Percentiles rank a stretch among this genome's conserved stretches.
Conservation (phyloP, 2,888 invertebrate species). For the Sarcophaga variegata region DNA sequence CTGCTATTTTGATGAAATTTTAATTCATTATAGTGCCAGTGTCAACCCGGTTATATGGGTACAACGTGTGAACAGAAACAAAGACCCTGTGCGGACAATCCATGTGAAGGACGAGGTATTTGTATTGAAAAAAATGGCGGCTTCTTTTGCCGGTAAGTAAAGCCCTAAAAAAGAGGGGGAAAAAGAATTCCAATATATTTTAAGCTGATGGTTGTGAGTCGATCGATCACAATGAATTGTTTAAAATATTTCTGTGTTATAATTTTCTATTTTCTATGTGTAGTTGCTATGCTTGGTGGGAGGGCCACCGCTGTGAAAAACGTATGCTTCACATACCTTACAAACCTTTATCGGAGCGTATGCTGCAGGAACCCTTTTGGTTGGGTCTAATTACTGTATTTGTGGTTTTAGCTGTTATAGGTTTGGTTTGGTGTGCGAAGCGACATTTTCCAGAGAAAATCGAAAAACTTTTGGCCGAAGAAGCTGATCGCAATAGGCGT, state of each 20-base stretch:
- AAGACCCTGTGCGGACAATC: slow-evolving; percentile 87
- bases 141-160: slow-evolving; percentile 85
- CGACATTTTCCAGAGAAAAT: slow-evolving; percentile 93
- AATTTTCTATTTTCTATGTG: slow-evolving; percentile 46
- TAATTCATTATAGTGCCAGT: slow-evolving; percentile 83
- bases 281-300: slow-evolving; percentile 89
- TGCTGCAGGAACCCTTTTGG: slow-evolving; percentile 95
- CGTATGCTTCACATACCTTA: slow-evolving; percentile 87
- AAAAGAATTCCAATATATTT: not conserved
- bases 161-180: not conserved
- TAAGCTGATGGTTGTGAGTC: slow-evolving; percentile 3
- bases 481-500: slow-evolving; percentile 88
- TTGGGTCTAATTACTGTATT: slow-evolving; percentile 92
- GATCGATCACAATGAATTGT: slow-evolving; percentile 4
- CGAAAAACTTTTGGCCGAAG: slow-evolving; percentile 91
- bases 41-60: slow-evolving; percentile 87
- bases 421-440: slow-evolving; percentile 92
- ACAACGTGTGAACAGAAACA: slow-evolving; percentile 86
- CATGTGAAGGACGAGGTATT: slow-evolving; percentile 89
- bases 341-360: slow-evolving; percentile 89
- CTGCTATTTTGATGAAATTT: not conserved
- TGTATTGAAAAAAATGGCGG: slow-evolving; percentile 87
- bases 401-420: slow-evolving; percentile 89
- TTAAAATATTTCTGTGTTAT: slow-evolving; percentile 17
- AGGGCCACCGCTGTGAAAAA: slow-evolving; percentile 87